Evolutionary conservation across 2,113 vertebrate species (phyloP).

Genomic region (Heliornis fulica): DNA sequence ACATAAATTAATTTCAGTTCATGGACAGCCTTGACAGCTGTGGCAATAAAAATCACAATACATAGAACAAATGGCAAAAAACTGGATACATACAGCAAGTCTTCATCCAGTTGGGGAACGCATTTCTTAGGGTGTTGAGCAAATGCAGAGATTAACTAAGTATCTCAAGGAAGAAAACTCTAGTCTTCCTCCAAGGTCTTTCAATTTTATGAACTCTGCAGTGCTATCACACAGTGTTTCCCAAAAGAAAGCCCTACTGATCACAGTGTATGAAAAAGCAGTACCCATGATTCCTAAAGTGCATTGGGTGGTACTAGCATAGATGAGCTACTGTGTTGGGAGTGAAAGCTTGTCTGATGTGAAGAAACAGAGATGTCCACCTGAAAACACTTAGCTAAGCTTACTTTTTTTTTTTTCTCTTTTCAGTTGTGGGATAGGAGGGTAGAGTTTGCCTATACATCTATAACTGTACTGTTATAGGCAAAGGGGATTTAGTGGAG

Average conservation of each 20-base stretch:
- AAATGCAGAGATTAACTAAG: background rate
- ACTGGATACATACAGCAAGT: background rate
- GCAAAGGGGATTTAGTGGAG: background rate
- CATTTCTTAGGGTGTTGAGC: background rate
- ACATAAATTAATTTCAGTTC: background rate
- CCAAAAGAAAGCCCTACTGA: background rate
- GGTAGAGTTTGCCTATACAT: too few species aligned
- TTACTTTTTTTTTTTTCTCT: too few species aligned
- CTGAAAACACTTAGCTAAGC: background rate
- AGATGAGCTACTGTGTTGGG: background rate
- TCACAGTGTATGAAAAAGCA: background rate
- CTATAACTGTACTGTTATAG: background rate
- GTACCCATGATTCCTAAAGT: rapidly evolving
- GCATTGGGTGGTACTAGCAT: rapidly evolving
- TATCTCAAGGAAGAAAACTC: background rate
- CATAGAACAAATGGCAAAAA: background rate
- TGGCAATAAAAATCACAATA: background rate
- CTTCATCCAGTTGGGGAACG: background rate
- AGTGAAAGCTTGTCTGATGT: background rate
- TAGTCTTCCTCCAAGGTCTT: background rate
- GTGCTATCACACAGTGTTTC: background rate
- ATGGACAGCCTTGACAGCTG: background rate
- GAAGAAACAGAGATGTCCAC: background rate
- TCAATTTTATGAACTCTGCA: background rate
- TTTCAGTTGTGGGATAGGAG: background rate